Conservation (phyloP, 1,140 invertebrate species). For the Nasonia giraulti region DNA sequence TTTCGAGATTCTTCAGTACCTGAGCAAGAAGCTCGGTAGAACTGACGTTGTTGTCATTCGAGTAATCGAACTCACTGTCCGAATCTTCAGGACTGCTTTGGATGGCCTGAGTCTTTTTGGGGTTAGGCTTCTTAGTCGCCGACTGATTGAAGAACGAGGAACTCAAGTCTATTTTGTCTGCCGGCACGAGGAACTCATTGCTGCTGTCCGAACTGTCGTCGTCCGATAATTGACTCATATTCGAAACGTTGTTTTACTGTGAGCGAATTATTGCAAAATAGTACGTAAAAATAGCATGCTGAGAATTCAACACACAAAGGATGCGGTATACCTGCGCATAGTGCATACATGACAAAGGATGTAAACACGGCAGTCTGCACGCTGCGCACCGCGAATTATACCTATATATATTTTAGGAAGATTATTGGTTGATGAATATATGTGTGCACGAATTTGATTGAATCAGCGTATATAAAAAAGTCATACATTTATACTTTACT, state of each 20-base stretch:
- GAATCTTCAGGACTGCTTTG: constrained; percentile 59
- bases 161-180: constrained; percentile 70
- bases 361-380: too few relatives aligned
- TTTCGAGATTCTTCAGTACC: constrained; percentile 67
- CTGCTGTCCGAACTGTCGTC: constrained; percentile 72
- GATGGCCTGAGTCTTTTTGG: not conserved
- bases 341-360: too few relatives aligned
- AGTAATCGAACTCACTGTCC: constrained; percentile 76
- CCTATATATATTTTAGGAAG: too few relatives aligned
- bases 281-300: not conserved
- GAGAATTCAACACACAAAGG: too few relatives aligned
- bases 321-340: too few relatives aligned
- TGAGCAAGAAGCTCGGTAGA: constrained; percentile 60
- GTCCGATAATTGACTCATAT: constrained; percentile 64
- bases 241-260: constrained; percentile 3
- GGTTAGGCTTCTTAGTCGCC: constrained; percentile 33
- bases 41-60: constrained; percentile 61
- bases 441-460: too few relatives aligned
- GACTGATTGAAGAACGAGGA: constrained; percentile 65
- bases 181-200: constrained; percentile 70
- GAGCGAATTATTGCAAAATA: not conserved
- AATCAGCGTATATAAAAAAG: too few relatives aligned
- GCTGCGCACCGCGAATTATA: too few relatives aligned
- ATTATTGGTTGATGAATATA: too few relatives aligned
- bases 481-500: too few relatives aligned